These are phyloP conservation scores for Harpalus rubripes DNA, from an alignment of 2,888 invertebrate genomes.

Conservation along the genomic window DNA sequence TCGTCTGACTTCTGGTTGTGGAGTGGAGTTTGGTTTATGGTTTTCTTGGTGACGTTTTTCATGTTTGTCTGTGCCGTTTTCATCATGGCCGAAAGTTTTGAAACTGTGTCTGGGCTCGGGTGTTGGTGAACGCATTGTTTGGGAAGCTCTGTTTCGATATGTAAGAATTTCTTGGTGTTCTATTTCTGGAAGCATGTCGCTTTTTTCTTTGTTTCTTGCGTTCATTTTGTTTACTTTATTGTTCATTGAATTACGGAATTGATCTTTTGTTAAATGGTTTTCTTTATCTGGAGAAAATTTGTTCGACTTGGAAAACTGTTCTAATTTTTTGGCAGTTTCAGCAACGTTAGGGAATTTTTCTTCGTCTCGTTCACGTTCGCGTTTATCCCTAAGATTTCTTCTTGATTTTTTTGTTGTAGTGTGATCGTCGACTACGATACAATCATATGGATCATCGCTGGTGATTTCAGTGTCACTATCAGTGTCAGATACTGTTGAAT, in stretches of 20 bases:
- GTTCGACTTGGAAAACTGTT: conserved; percentile 76
- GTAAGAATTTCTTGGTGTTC: conserved; percentile 73
- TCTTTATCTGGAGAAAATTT: conserved; percentile 75
- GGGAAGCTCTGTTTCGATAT: conserved; percentile 69
- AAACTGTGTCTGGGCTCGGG: conserved; percentile 70
- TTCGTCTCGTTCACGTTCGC: conserved; percentile 28
- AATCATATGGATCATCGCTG: conserved; percentile 88
- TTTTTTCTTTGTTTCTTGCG: conserved; percentile 63
- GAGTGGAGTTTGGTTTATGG: conserved; percentile 31
- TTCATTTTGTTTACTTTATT: conserved; percentile 58
- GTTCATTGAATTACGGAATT: conserved; percentile 68
- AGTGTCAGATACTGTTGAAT: conserved; percentile 80
- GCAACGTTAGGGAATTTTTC: conserved; percentile 77
- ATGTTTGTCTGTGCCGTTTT: conserved; percentile 72
- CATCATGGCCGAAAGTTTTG: conserved; percentile 75
- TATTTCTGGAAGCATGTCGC: conserved; percentile 66
- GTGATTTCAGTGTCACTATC: conserved; percentile 83
- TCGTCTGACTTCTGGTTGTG: conserved; percentile 68
- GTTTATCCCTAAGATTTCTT: conserved; percentile 62
- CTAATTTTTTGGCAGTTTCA: conserved; percentile 76
- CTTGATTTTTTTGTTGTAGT: conserved; percentile 75
- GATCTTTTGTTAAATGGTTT: conserved; percentile 71
- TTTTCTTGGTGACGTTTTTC: conserved; percentile 72
- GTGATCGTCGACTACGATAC: conserved; percentile 92
- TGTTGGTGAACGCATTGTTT: conserved; percentile 59